Evolutionary conservation across 2,797 vertebrate species (phyloP), one percentile per base, ranked within the genome.

Genomic region (Sphaeramia orbicularis): DNA sequence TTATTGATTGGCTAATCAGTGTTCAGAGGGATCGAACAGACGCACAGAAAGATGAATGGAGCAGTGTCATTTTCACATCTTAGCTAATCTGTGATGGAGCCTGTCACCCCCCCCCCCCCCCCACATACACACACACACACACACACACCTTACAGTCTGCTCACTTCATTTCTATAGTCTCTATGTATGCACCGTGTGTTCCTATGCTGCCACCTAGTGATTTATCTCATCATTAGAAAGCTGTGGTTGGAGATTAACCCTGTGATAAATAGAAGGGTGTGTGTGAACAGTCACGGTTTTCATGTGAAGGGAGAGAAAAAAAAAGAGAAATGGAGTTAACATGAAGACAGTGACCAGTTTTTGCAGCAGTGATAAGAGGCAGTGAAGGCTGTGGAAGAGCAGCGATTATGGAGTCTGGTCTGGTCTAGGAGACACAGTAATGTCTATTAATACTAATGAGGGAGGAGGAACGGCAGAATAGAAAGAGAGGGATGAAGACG

Each of bases 201-300:
- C 56, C 87, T 86, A 54, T 90, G 89, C 88, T 91, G 90, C 90
- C 90, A 88, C 83, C 90, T 91, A 90, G 90, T 88, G 90, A 74
- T 79, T 64, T 65, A 66, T 47, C 50, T 41, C 10, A 24, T 53
- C 18, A 74, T 71, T 76, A 65, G 78, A 69, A 45, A 24, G 56
- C 4, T 21, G 13, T 10, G n/a, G 44, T 18, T 10, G n/a, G 14
- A 19, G 21, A 47, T 47, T 11, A 47, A 13, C 44, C 7, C 10
- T 1, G 44, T 40, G 38, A 40, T 19, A 19, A 19, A 19, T 10
- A 6, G 9, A 5, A 47, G 15, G 4, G 16, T 19, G 18, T 11
- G 44, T 19, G 16, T 19, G 18, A 11, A 42, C n/a, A 1, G 42
- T n/a, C 7, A 8, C 16, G 14, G 42, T 8, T 8, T 44, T 19